These are phyloP conservation scores for Helicolenus hilgendorfi DNA, from an alignment of 2,797 vertebrate species.

Conservation along the genomic window DNA sequence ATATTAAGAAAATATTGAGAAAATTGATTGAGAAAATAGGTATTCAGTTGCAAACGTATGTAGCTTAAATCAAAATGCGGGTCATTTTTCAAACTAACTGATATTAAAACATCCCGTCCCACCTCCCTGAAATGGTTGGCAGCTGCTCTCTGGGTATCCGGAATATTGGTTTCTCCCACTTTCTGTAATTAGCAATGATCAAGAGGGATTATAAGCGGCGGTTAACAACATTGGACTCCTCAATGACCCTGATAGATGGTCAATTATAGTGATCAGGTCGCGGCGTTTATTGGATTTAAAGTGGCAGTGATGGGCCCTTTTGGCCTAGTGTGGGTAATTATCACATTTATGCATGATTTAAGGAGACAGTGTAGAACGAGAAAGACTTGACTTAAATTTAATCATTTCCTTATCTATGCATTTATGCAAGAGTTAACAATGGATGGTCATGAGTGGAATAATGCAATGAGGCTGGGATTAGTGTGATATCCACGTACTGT, in stretches of 20 bases:
- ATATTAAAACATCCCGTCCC: slow-evolving; percentile 46
- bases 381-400: slow-evolving; percentile 88
- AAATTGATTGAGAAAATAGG: neutral
- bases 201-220: slow-evolving; percentile 89
- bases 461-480: slow-evolving; percentile 75
- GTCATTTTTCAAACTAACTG: slow-evolving; percentile 33
- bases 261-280: slow-evolving; percentile 92
- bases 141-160: slow-evolving; percentile 61
- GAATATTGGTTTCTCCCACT: slow-evolving; percentile 86
- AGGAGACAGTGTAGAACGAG: slow-evolving; percentile 86
- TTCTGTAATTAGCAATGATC: slow-evolving; percentile 91
- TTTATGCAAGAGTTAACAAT: slow-evolving; percentile 89
- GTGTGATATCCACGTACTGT: slow-evolving; percentile 56
- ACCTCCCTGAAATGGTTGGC: slow-evolving; percentile 51
- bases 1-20: neutral
- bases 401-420: slow-evolving; percentile 90
- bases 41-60: neutral
- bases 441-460: slow-evolving; percentile 75
- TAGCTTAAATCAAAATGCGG: slow-evolving; percentile 2
- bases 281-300: slow-evolving; percentile 90
- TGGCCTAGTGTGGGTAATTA: slow-evolving; percentile 88
- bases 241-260: slow-evolving; percentile 92
- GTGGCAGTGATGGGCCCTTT: slow-evolving; percentile 89
- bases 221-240: slow-evolving; percentile 88
- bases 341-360: slow-evolving; percentile 91